Evolutionary conservation across 2,888 invertebrate species (phyloP).

Genomic region (Boloria selene): DNA sequence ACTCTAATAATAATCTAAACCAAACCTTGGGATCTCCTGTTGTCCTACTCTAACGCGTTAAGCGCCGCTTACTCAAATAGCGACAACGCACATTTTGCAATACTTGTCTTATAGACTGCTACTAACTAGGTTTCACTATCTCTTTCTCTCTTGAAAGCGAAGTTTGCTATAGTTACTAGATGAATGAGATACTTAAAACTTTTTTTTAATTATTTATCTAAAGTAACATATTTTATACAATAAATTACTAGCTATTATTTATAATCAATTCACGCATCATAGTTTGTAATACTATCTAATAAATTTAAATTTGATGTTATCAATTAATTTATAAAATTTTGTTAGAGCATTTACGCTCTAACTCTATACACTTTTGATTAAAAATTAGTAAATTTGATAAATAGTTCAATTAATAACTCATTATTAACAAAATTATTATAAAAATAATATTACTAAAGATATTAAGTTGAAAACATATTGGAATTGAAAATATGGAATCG

Average conservation of each 20-base stretch:
- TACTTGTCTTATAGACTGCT: constrained; percentile 55
- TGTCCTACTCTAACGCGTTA: constrained; percentile 71
- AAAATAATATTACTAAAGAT: no score
- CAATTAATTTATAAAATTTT: no score
- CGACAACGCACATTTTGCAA: constrained; percentile 68
- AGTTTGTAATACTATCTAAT: background rate
- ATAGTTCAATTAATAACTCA: no score
- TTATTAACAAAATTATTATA: no score
- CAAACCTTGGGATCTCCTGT: constrained; percentile 69
- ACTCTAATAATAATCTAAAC: constrained; percentile 79
- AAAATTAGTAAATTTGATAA: no score
- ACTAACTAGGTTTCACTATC: constrained; percentile 61
- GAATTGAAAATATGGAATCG: constrained; percentile 1
- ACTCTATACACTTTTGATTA: no score
- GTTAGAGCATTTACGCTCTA: no score
- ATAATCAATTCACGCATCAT: background rate
- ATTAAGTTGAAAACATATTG: no score
- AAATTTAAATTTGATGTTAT: background rate
- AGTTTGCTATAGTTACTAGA: constrained; percentile 48
- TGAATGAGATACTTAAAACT: constrained; percentile 53
- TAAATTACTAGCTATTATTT: background rate
- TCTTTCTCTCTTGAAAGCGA: constrained; percentile 61
- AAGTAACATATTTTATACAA: constrained; percentile 12
- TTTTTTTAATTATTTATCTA: constrained; percentile 37
- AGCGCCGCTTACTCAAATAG: constrained; percentile 56